Percentiles rank a stretch among this genome's conserved stretches.
These are phyloP conservation scores for Leptopilina clavipes DNA, from an alignment of 1,140 invertebrate genomes.

Conservation along the genomic window DNA sequence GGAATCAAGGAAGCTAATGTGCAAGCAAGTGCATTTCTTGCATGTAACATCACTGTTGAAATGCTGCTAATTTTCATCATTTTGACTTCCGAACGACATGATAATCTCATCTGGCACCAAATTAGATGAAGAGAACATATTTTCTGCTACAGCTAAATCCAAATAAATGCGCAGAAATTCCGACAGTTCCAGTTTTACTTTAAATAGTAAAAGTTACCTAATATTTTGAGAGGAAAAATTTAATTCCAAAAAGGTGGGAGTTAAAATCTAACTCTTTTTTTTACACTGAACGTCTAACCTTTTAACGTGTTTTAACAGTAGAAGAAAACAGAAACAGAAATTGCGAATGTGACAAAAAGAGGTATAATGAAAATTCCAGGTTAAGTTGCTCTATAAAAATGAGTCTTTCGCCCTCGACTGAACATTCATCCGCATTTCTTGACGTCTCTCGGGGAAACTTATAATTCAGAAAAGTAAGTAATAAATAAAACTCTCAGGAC, in stretches of 20 bases:
- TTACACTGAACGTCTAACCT: background rate
- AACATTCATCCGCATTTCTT: background rate
- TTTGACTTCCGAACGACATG: background rate
- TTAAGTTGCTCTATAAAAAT: slow-evolving; percentile 50
- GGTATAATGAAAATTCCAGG: slow-evolving; percentile 65
- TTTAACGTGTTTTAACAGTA: background rate
- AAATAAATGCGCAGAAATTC: no score
- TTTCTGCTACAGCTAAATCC: no score
- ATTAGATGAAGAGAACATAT: no score
- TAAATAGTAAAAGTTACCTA: no score
- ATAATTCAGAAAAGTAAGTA: slow-evolving; percentile 49
- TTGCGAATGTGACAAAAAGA: slow-evolving; percentile 52
- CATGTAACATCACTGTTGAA: slow-evolving; percentile 12
- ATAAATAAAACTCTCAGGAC: slow-evolving; percentile 1
- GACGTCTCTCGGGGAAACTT: slow-evolving; percentile 49
- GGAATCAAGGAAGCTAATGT: slow-evolving; percentile 18
- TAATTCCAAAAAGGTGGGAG: no score
- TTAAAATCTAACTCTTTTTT: no score
- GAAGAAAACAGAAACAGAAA: background rate
- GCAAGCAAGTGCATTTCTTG: slow-evolving; percentile 9
- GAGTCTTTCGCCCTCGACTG: slow-evolving; percentile 9
- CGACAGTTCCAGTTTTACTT: no score
- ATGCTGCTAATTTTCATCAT: background rate
- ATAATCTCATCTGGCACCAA: background rate
- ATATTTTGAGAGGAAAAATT: no score